phyloP scores from a whole-genome alignment of 2,888 invertebrate species.

The Eueremaeus valkanovi region DNA sequence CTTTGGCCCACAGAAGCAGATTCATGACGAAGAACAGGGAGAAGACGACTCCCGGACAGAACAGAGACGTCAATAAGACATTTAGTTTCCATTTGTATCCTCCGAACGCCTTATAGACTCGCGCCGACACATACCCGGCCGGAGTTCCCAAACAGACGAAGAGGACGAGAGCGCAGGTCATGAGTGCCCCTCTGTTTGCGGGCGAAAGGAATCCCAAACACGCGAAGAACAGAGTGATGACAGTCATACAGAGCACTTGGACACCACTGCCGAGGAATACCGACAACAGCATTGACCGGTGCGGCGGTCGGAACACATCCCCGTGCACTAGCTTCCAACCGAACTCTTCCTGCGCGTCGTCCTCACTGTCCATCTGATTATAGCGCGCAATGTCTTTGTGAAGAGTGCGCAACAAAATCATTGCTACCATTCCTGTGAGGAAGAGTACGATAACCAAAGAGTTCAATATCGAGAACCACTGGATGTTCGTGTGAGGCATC shows the following conservation, averaged over 20 bases:
- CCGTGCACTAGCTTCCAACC: constrained; percentile 66
- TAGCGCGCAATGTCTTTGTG: constrained; percentile 98
- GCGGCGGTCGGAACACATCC: constrained; percentile 63
- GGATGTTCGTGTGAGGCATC: constrained; percentile 96
- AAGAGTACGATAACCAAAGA: constrained; percentile 85
- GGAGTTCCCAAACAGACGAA: constrained; percentile 96
- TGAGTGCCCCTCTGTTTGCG: constrained; percentile 94
- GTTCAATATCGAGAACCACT: constrained; percentile 98
- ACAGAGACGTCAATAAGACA: constrained; percentile 89
- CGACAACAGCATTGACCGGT: constrained; percentile 91
- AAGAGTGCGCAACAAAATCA: constrained; percentile 92
- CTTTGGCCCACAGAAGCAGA: constrained; percentile 89
- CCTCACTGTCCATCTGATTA: constrained; percentile 70
- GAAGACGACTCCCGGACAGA: constrained; percentile 95
- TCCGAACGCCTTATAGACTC: constrained; percentile 95
- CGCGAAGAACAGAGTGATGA: constrained; percentile 93
- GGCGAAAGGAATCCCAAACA: constrained; percentile 97
- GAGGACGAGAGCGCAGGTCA: constrained; percentile 92
- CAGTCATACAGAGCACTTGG: constrained; percentile 92
- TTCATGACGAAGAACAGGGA: constrained; percentile 96
- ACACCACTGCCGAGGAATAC: constrained; percentile 94
- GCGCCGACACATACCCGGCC: constrained; percentile 92
- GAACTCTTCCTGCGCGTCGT: constrained; percentile 75
- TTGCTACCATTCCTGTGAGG: constrained; percentile 98
- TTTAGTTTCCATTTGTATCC: constrained; percentile 99